These are phyloP conservation scores for Coreoperca whiteheadi DNA, from an alignment of 2,113 vertebrate species.

Conservation along the genomic window DNA sequence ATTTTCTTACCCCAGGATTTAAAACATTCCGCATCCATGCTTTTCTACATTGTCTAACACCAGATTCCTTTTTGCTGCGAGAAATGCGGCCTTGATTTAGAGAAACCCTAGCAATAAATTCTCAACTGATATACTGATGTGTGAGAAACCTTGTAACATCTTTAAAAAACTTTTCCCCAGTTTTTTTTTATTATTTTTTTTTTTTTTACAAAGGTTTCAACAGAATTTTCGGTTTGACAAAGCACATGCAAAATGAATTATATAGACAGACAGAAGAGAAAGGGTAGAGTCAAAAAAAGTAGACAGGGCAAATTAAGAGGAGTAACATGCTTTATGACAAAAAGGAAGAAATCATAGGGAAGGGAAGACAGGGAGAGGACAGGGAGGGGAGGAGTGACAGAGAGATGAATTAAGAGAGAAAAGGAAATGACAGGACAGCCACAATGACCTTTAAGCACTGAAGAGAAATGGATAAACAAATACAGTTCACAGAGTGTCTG, in stretches of 20 bases:
- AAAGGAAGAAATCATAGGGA: conserved; percentile 28
- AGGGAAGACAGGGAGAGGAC: conserved; percentile 18
- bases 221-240: background rate
- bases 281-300: background rate
- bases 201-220: background rate
- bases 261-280: background rate
- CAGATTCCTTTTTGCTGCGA: too few relatives aligned
- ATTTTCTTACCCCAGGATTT: too few relatives aligned
- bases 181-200: background rate
- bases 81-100: background rate
- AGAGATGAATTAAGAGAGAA: conserved; percentile 64
- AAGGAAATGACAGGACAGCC: conserved; percentile 53
- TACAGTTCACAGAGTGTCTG: conserved; percentile 46
- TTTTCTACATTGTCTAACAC: too few relatives aligned
- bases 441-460: conserved; percentile 75
- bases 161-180: background rate
- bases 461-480: conserved; percentile 73
- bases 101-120: background rate
- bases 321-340: conserved; percentile 16
- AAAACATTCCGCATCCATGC: too few relatives aligned
- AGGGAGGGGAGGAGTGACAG: conserved; percentile 32
- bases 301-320: conserved; percentile 22
- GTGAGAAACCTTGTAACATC: background rate
- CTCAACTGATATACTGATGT: background rate
- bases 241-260: background rate